Conservation (phyloP, 2,113 vertebrate genomes). For the Pollimyrus isidori region DNA sequence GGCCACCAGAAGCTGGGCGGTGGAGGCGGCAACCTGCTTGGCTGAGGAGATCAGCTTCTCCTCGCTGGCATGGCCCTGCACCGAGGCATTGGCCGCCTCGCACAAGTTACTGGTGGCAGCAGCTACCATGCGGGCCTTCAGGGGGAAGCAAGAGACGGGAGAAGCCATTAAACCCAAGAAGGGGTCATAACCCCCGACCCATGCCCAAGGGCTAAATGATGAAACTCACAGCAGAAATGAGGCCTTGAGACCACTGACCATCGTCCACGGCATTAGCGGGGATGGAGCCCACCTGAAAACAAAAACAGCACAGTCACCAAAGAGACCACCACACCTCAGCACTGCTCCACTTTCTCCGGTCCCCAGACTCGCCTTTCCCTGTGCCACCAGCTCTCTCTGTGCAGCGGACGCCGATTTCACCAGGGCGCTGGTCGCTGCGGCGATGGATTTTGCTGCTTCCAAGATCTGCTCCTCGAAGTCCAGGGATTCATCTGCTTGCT, state of each 20-base stretch:
- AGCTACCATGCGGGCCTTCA: conserved; percentile 90
- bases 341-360: neutral
- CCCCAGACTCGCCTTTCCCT: conserved; percentile 77
- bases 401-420: conserved; percentile 97
- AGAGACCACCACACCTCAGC: neutral
- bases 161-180: neutral
- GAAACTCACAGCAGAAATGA: conserved; percentile 91
- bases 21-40: conserved; percentile 96
- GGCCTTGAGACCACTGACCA: conserved; percentile 97
- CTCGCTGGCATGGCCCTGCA: conserved; percentile 94
- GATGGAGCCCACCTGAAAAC: conserved; percentile 82
- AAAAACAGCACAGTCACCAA: neutral
- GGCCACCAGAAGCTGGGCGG: conserved; percentile 91
- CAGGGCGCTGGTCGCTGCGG: conserved; percentile 91
- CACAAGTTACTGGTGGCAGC: conserved; percentile 94
- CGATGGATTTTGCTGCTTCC: conserved; percentile 96
- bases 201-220: neutral
- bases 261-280: conserved; percentile 92
- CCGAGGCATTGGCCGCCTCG: conserved; percentile 91
- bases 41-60: conserved; percentile 98
- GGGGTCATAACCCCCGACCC: neutral
- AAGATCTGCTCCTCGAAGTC: conserved; percentile 98
- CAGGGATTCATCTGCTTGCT: conserved; percentile 96
- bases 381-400: conserved; percentile 93
- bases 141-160: neutral